Evolutionary conservation across 1,140 invertebrate species (phyloP).

Genomic region (Pomacea maculata): DNA sequence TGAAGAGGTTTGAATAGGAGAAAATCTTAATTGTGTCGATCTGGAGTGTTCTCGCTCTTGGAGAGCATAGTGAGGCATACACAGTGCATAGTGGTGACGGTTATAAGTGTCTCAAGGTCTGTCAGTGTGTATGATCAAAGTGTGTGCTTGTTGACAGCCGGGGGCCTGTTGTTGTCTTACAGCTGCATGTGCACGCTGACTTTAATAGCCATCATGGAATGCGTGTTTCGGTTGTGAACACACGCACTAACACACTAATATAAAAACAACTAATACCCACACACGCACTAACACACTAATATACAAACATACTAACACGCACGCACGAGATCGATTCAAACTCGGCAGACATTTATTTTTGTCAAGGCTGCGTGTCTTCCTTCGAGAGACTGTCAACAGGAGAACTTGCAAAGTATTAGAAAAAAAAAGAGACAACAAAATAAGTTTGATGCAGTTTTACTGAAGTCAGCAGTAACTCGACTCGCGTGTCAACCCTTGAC

Average conservation of each 20-base stretch:
- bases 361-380: background rate
- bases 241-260: background rate
- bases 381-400: background rate
- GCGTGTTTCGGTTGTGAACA: background rate
- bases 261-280: background rate
- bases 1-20: no score
- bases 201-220: background rate
- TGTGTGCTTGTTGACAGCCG: background rate
- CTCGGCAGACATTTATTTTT: background rate
- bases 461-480: background rate
- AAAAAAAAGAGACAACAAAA: background rate
- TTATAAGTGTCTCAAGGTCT: background rate
- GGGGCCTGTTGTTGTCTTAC: background rate
- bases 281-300: slow-evolving; percentile 5
- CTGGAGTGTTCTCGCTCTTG: background rate
- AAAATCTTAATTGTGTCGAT: background rate
- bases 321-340: background rate
- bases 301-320: background rate
- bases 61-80: background rate
- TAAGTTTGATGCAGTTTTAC: background rate
- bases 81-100: background rate
- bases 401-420: background rate
- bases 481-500: background rate
- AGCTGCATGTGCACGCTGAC: background rate
- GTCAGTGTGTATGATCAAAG: background rate